A percentile compares a stretch with the other conserved stretches of the same genome.
These are phyloP conservation scores for Sebastes schlegelii DNA, from an alignment of 2,113 vertebrate species.

Conservation along the genomic window DNA sequence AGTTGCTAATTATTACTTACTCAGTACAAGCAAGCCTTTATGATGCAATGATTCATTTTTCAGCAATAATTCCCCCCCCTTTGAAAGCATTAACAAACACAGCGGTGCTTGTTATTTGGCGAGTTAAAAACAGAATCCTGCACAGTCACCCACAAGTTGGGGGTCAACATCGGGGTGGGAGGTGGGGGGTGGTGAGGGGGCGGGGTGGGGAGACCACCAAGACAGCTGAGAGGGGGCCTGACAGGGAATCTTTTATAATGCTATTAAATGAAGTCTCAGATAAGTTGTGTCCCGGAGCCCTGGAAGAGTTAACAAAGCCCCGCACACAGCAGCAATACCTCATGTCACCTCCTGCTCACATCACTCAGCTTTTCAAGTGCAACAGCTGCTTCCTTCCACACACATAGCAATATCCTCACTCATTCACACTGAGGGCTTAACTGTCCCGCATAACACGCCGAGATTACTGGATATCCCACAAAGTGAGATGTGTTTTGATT, in stretches of 20 bases:
- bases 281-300: constrained; percentile 50
- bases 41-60: constrained; percentile 45
- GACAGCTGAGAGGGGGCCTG: constrained; percentile 71
- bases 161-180: constrained; percentile 40
- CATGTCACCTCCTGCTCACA: constrained; percentile 80
- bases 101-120: constrained; percentile 23
- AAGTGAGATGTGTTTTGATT: constrained; percentile 58
- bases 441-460: constrained; percentile 68
- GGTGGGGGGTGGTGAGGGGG: neutral
- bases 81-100: constrained; percentile 52
- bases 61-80: constrained; percentile 16
- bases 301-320: constrained; percentile 77
- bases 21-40: constrained; percentile 27
- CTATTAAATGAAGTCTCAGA: constrained; percentile 74
- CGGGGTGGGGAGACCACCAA: constrained; percentile 68
- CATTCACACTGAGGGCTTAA: constrained; percentile 78
- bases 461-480: constrained; percentile 63
- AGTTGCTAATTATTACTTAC: constrained; percentile 51
- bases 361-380: constrained; percentile 80
- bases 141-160: constrained; percentile 44
- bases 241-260: constrained; percentile 74
- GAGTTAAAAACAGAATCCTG: constrained; percentile 34
- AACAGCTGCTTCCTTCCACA: constrained; percentile 81
- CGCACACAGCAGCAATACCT: constrained; percentile 74
- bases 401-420: constrained; percentile 74